Evolutionary conservation across 2,888 invertebrate species (phyloP), one percentile per base, ranked within the genome.

Genomic region (Scaptomyza parva): DNA sequence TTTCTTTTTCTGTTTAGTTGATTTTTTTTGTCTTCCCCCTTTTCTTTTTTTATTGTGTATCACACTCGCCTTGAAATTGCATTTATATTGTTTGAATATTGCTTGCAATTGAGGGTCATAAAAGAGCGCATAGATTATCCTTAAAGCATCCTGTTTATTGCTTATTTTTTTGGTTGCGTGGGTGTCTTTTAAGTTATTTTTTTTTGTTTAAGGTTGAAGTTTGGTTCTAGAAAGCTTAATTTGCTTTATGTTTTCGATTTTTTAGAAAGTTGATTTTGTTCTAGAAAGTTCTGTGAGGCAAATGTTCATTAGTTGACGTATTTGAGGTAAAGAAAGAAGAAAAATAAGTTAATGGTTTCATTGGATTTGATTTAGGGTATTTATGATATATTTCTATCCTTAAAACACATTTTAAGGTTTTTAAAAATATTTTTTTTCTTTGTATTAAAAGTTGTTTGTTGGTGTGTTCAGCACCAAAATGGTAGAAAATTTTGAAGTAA

Each of bases 71-170:
- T 30, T 20, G 51, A 64, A 17, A 72, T 61, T 52, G 60, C 50
- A 63, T 52, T 67, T 53, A 50, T 65, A 48, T 55, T 50, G 52
- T 24, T 24, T 45, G 41, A 17, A 58, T 52, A 17, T 33, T 26
- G 44, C 17, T 7, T 4, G 14, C 18, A 35, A 43, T 30, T 50
- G 17, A 14, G 48, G 41, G 3, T 52, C 41, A 14, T 41, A 33
- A 67, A 57, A 40, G 5, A 53, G 9, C 8, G n/a, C 22, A 50
- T 7, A 18, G 39, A 40, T 45, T 45, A 59, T 45, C 44, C 62
- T 28, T 39, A 18, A 53, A 45, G 39, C 20, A 33, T 35, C 40
- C 65, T 57, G 30, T 12, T 33, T 52, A 37, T 17, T 33, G 43
- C 40, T n/a, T n/a, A 30, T 30, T 11, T 30, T 9, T 18, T 14